A percentile compares a stretch with the other conserved stretches of the same genome.
Evolutionary conservation across 2,888 invertebrate species (phyloP).

Genomic region (Entomobrya proxima): DNA sequence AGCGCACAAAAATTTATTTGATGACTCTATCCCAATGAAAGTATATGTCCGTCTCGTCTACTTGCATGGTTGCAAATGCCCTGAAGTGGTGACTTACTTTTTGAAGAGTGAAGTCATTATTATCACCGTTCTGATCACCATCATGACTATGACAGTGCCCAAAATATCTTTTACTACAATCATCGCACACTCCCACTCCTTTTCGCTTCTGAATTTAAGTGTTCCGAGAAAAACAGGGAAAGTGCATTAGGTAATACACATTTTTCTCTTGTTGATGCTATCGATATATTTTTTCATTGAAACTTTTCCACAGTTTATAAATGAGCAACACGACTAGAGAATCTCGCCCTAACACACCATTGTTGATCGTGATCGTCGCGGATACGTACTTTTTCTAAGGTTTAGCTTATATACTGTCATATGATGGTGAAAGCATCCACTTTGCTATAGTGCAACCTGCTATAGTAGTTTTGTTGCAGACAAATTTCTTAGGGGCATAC

Average conservation of each 20-base stretch:
- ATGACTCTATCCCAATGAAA: no score
- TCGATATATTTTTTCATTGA: neutral
- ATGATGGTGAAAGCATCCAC: no score
- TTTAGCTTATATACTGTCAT: no score
- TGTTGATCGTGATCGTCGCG: no score
- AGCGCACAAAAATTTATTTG: neutral
- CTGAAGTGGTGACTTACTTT: neutral
- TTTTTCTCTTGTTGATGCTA: constrained; percentile 14
- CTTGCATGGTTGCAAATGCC: neutral
- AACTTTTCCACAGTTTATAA: neutral
- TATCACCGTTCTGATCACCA: neutral
- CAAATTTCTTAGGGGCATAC: no score
- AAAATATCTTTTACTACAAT: neutral
- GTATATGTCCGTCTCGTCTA: no score
- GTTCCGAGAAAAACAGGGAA: constrained; percentile 27
- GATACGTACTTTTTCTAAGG: no score
- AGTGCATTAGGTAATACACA: constrained; percentile 54
- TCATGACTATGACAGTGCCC: neutral
- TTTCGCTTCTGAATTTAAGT: neutral
- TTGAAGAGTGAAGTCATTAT: neutral
- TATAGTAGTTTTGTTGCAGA: no score
- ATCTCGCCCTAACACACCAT: no score
- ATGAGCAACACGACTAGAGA: no score
- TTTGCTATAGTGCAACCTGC: no score
- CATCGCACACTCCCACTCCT: no score